Evolutionary conservation across 1,140 invertebrate genomes (phyloP).

Genomic region (Bicyclus anynana): DNA sequence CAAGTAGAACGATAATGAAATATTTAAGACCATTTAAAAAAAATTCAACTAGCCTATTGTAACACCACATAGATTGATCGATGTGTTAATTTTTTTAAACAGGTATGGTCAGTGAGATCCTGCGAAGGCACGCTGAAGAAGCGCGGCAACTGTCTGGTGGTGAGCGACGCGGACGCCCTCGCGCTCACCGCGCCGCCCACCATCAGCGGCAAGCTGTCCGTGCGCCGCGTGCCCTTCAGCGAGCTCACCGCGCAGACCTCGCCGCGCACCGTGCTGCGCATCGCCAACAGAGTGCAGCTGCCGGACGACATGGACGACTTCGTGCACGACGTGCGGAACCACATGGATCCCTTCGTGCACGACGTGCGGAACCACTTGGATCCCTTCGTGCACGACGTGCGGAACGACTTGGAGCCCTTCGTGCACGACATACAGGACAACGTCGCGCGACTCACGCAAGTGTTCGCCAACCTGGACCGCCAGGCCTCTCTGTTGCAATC

Average conservation of each 20-base stretch:
- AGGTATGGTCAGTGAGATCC: slow-evolving; percentile 66
- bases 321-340: too few species aligned
- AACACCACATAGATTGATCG: too few species aligned
- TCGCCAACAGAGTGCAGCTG: slow-evolving; percentile 51
- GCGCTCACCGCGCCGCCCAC: slow-evolving; percentile 39
- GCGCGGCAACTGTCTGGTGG: slow-evolving; percentile 50
- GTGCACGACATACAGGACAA: slow-evolving; percentile 50
- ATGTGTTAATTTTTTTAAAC: slow-evolving; percentile 4
- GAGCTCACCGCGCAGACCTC: slow-evolving; percentile 41
- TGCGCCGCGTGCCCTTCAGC: slow-evolving; percentile 48
- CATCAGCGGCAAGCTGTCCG: slow-evolving; percentile 47
- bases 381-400: slow-evolving; percentile 41
- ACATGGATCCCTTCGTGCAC: slow-evolving; percentile 15
- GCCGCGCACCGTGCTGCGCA: slow-evolving; percentile 56
- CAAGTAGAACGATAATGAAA: too few species aligned
- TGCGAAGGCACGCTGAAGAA: slow-evolving; percentile 65
- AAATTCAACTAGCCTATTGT: too few species aligned
- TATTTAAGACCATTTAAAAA: too few species aligned
- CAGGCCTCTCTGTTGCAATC: slow-evolving; percentile 43
- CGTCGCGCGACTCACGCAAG: slow-evolving; percentile 46
- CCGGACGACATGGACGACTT: slow-evolving; percentile 18
- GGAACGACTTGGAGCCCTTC: slow-evolving; percentile 36
- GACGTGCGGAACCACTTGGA: too few species aligned
- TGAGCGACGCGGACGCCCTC: slow-evolving; percentile 43
- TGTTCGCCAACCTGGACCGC: slow-evolving; percentile 47